Base-by-base conservation (phyloP, 2,797 vertebrate species). In the Meriones psammophilus region DNA sequence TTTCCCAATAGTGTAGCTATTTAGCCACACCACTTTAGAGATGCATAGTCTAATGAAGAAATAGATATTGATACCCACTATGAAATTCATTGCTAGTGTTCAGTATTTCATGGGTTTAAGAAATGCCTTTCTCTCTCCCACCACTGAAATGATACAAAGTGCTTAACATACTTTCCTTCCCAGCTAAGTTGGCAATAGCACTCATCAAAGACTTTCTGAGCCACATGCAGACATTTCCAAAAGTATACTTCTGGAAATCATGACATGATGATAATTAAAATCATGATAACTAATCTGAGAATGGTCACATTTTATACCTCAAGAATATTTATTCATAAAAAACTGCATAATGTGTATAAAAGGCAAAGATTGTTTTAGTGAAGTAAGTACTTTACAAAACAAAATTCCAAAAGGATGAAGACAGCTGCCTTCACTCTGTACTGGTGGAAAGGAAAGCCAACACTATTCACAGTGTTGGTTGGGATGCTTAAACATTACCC, bases 351-450 rank as follows among this genome's bases (percentile, higher is more conserved):
- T 90, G 68, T 84, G 83, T 90, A 76, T 88, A 79, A 89, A 94
- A 74, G 58, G 3, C 73, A 94, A 74, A 73, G 20, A 71, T 20
- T 26, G 54, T 8, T 64, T 26, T 64, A 42, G 71, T 2, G 22
- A 66, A 58, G 88, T 85, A 92, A 95, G 74, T 30, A 83, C n/a
- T 60, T 86, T 92, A 36, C 17, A 64, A 88, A 88, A 83, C 9
- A 54, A 50, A 93, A 96, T 78, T 74, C 18, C 33, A 81, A 60
- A 96, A 81, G 64, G 58, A 68, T 84, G 18, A 74, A 89, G 46
- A 36, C 66, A 94, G 42, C 91, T 62, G 54, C 69, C 69, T 30
- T 39, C 28, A 6, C n/a, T 92, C 62, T 83, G 54, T 66, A 93
- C 33, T 91, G 33, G 64, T 50, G 85, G 4, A 64, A 73, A 58